phyloP scores from a whole-genome alignment of 1,140 invertebrate species.

The Drosophila punjabiensis region DNA sequence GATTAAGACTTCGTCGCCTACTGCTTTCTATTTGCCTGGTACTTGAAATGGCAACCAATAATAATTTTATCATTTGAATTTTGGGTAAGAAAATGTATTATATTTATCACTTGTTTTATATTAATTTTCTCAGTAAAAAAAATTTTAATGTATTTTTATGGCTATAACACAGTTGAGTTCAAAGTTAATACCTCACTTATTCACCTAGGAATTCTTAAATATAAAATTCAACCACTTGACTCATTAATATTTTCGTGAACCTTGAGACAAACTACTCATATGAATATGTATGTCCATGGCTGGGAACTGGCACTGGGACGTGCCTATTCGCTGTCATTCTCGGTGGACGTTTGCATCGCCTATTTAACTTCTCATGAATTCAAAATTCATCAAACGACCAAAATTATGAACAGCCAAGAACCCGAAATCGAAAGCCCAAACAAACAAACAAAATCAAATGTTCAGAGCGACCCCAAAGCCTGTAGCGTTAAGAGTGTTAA shows the following conservation, averaged over 20 bases:
- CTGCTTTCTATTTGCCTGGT: too few species aligned
- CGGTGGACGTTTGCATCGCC: conserved; percentile 40
- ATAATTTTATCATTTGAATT: too few species aligned
- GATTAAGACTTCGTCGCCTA: too few species aligned
- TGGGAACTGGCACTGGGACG: conserved; percentile 8
- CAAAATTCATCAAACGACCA: conserved; percentile 52
- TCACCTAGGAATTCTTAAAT: neutral
- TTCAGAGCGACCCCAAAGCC: conserved; percentile 23
- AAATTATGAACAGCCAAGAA: conserved; percentile 79
- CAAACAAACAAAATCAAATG: conserved; percentile 10
- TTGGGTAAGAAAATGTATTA: neutral
- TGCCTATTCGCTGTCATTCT: conserved; percentile 10
- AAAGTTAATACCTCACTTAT: neutral
- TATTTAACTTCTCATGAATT: conserved; percentile 49
- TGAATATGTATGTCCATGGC: conserved; percentile 23
- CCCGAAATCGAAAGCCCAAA: conserved; percentile 24
- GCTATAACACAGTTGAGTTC: neutral
- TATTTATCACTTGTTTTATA: neutral
- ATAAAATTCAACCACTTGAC: neutral
- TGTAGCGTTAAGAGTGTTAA: conserved; percentile 43
- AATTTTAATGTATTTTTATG: neutral
- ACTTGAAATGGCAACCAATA: too few species aligned
- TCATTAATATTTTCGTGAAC: conserved; percentile 1
- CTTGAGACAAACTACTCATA: conserved; percentile 5
- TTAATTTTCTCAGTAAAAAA: neutral